Evolutionary conservation across 2,797 vertebrate species (phyloP), one percentile per base, ranked within the genome.

Genomic region (Melopsittacus undulatus): DNA sequence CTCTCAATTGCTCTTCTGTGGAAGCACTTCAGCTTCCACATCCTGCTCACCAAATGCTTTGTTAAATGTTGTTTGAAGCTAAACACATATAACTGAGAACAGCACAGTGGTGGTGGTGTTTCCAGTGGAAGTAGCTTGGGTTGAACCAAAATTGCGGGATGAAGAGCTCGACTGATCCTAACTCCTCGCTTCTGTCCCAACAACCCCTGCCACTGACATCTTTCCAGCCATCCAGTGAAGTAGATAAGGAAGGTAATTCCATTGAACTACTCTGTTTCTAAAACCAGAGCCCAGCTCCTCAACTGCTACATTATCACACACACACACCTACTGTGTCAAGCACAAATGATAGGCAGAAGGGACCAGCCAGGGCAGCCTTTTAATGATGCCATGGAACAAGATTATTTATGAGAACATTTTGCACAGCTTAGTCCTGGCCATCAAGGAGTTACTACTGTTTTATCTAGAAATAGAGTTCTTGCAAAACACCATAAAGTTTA

Each of bases 401-500:
- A 49, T 23, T 29, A 42, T 38, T 63, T 51, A 45, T 62, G 10
- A 75, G 20, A 83, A 90, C 19, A 48, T 67, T 86, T 66, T 61
- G 36, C 7, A 38, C 54, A 79, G 32, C 30, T 77, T 56, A 45
- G 22, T 70, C 20, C 40, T 6, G 34, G 79, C 27, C 34, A 85
- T 76, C 45, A 66, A 87, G 73, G 82, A 78, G 79, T 93, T 93
- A 94, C 77, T 79, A 15, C 8, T 45, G 45, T 17, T 79, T 24
- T 87, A 79, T 16, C 36, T 70, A 70, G 54, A 94, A 94, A 81
- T 94, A 23, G 7, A 84, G 34, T 45, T 91, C 32, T 57, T 77
- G 38, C 43, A 92, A 91, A 89, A 83, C 49, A 80, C 40, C 21
- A 57, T 80, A 15, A 94, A 89, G 48, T 70, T 83, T 34, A 72